Percentiles rank a stretch among this genome's conserved stretches.
These are phyloP conservation scores for Cherax destructor DNA, from an alignment of 1,140 invertebrate species.

Conservation along the genomic window DNA sequence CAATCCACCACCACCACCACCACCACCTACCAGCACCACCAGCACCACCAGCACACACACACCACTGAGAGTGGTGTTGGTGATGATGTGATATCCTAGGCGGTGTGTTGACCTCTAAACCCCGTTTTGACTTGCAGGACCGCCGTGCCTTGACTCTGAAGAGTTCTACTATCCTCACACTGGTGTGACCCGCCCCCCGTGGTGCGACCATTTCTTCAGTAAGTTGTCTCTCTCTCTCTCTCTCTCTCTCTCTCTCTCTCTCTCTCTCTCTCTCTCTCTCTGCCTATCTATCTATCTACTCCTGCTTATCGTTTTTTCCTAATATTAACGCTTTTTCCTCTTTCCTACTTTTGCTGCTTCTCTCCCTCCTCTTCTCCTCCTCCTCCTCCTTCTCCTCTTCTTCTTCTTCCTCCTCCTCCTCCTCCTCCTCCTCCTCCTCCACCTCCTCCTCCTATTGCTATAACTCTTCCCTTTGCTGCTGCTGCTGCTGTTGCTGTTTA, in stretches of 20 bases:
- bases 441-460: background rate
- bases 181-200: constrained; percentile 70
- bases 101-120: constrained; percentile 39
- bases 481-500: too few species aligned
- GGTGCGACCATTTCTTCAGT: constrained; percentile 71
- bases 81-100: constrained; percentile 3
- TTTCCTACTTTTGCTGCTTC: background rate
- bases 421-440: too few species aligned
- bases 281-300: too few species aligned
- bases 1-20: too few species aligned
- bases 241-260: constrained; percentile 25
- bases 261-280: constrained; percentile 21
- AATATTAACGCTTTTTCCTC: background rate
- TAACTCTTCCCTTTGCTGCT: background rate
- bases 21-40: background rate
- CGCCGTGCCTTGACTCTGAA: constrained; percentile 71
- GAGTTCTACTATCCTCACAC: constrained; percentile 72
- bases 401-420: too few species aligned
- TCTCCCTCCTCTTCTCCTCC: too few species aligned
- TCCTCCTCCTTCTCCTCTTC: background rate
- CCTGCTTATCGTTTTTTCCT: background rate
- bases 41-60: constrained; percentile 35
- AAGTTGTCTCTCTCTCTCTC: constrained; percentile 29
- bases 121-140: constrained; percentile 70
- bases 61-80: constrained; percentile 50